Evolutionary conservation across 2,888 invertebrate species (phyloP).

Genomic region (Limenitis camilla): DNA sequence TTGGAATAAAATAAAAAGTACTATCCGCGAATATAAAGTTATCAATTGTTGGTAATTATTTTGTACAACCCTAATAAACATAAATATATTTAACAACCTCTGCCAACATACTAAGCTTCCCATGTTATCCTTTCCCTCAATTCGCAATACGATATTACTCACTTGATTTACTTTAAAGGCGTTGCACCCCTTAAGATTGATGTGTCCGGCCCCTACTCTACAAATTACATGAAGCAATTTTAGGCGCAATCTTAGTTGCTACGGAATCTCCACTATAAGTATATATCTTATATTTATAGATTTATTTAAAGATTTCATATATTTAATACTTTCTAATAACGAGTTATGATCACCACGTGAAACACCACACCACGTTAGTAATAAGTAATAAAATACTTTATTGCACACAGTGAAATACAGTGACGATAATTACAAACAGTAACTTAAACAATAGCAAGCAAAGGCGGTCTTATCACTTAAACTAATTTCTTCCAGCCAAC

Average conservation of each 20-base stretch:
- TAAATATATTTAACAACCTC: background rate
- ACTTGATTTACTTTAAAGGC: constrained; percentile 25
- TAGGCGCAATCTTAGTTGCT: constrained; percentile 59
- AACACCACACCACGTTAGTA: too few relatives aligned
- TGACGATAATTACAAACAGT: too few relatives aligned
- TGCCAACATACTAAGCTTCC: background rate
- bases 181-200: constrained; percentile 40
- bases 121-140: constrained; percentile 2
- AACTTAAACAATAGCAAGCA: too few relatives aligned
- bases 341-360: too few relatives aligned
- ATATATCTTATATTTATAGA: constrained; percentile 41
- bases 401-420: too few relatives aligned
- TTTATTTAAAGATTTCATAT: too few relatives aligned
- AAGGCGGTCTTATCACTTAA: too few relatives aligned
- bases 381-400: too few relatives aligned
- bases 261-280: constrained; percentile 51
- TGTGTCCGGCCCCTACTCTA: constrained; percentile 43
- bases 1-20: too few relatives aligned
- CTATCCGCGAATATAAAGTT: too few relatives aligned
- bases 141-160: constrained; percentile 17
- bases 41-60: background rate
- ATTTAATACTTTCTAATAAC: too few relatives aligned
- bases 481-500: too few relatives aligned
- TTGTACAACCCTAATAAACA: background rate
- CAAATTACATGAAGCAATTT: constrained; percentile 69